Evolutionary conservation across 2,888 invertebrate species (phyloP), one percentile per base, ranked within the genome.

Genomic region (Volucella bombylans): DNA sequence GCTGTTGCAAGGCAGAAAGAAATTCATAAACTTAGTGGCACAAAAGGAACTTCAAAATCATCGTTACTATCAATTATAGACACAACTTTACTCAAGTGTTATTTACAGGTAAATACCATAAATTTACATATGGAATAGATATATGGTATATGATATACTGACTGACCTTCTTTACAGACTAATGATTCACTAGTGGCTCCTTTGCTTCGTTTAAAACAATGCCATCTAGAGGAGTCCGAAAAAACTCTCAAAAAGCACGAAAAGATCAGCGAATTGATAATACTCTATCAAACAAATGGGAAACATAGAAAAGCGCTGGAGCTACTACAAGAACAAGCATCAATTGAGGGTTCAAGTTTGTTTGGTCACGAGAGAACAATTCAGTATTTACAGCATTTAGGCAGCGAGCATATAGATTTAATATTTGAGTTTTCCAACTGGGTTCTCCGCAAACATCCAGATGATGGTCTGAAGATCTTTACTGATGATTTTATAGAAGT

Each of bases 11-110:
- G 96, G 57, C 93, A 93, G 9, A 91, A 91, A 38, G 92, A 90
- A 72, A 88, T 90, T 8, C 89, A 87, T 4, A 91, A 92, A 87
- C 87, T 90, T 78, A 91, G 88, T 87, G 92, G 90, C 50, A 88
- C 89, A 43, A 90, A 92, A 54, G 89, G 86, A 57, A 87, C 87
- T 23, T 89, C 90, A 1, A 90, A 90, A 31, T 89, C 90, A 47
- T 77, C 87, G 57, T 80, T 97, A 39, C 91, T 98, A 79, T 98
- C 98, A 91, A 96, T 99, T 72, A 98, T 99, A 80, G 99, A 99
- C 90, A 99, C 99, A 0, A 99, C 99, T 0, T 92, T 99, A 65
- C 93, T 99, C 10, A 99, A 99, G 91, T 99, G 99, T 90, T 99
- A 99, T 92, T 93, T 99, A 78, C 96, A 97, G 94, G 97, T 96